Conservation (phyloP, 1,140 invertebrate genomes). For the Phthorimaea operculella region DNA sequence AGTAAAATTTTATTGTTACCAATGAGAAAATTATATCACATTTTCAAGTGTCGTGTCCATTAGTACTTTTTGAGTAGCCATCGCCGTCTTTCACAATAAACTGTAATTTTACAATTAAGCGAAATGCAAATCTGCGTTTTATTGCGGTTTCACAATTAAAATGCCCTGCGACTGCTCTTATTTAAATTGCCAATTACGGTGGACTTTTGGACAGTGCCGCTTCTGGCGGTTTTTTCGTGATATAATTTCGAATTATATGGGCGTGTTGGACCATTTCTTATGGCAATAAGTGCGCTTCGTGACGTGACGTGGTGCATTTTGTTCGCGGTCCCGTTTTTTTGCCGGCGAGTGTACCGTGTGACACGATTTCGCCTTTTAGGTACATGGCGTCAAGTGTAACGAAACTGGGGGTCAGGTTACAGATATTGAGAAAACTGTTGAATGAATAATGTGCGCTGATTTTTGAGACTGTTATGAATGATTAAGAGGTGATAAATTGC, state of each 20-base stretch:
- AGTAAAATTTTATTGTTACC: slow-evolving; percentile 1
- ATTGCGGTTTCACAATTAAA: slow-evolving; percentile 1
- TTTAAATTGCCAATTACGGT: slow-evolving; percentile 4
- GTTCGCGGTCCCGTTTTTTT: not conserved
- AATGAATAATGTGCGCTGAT: not conserved
- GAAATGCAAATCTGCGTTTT: not conserved
- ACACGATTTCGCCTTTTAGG: not conserved
- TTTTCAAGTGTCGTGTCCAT: too few species aligned
- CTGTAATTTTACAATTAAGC: not conserved
- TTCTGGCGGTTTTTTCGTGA: too few species aligned
- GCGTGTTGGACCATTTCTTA: not conserved
- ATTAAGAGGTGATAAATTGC: too few species aligned
- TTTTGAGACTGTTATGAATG: not conserved
- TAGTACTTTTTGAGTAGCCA: not conserved
- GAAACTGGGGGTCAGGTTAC: not conserved
- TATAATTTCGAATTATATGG: too few species aligned
- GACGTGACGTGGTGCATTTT: not conserved
- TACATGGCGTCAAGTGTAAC: slow-evolving; percentile 5
- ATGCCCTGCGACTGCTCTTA: not conserved
- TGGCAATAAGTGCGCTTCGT: not conserved
- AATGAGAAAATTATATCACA: not conserved
- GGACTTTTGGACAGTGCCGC: not conserved
- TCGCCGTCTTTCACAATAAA: not conserved
- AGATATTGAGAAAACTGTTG: not conserved
- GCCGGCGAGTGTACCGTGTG: not conserved